Evolutionary conservation across 2,797 vertebrate species (phyloP).

Genomic region (Sebastes minor): DNA sequence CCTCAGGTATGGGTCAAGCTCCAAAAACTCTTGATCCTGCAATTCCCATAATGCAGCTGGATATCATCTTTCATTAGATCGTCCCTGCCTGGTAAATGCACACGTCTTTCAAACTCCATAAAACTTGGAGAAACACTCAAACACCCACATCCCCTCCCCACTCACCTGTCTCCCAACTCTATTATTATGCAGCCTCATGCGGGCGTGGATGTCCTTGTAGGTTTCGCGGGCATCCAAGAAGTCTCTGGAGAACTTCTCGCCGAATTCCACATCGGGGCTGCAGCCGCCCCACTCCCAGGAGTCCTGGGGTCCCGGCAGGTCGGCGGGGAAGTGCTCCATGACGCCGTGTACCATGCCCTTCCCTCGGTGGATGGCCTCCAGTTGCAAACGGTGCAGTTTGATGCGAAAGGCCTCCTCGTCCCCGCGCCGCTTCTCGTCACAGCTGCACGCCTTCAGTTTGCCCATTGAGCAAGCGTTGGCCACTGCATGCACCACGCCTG

Average conservation of each 20-base stretch:
- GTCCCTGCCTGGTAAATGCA: not conserved
- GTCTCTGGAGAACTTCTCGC: conserved; percentile 97
- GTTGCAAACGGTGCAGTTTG: conserved; percentile 93
- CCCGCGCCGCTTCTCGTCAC: conserved; percentile 91
- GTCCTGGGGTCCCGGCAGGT: conserved; percentile 91
- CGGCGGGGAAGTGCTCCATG: conserved; percentile 91
- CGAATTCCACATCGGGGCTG: conserved; percentile 97
- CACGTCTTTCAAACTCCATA: not conserved
- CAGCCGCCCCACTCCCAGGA: conserved; percentile 99
- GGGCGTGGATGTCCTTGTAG: conserved; percentile 96
- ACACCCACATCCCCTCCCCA: not conserved
- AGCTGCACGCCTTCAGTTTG: conserved; percentile 94
- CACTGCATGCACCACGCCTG: conserved; percentile 94
- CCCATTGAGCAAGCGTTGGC: conserved; percentile 97
- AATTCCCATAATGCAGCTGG: not conserved
- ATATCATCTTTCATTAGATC: not conserved
- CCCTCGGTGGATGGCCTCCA: conserved; percentile 94
- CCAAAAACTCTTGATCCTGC: not conserved
- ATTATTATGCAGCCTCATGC: conserved; percentile 99
- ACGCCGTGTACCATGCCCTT: conserved; percentile 98
- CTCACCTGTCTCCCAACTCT: conserved; percentile 98
- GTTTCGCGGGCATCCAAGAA: conserved; percentile 97
- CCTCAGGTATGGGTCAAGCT: not conserved
- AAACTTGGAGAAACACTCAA: not conserved
- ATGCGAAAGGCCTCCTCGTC: conserved; percentile 95